Conservation (phyloP, 2,797 vertebrate genomes). For the Takifugu ocellatus region DNA sequence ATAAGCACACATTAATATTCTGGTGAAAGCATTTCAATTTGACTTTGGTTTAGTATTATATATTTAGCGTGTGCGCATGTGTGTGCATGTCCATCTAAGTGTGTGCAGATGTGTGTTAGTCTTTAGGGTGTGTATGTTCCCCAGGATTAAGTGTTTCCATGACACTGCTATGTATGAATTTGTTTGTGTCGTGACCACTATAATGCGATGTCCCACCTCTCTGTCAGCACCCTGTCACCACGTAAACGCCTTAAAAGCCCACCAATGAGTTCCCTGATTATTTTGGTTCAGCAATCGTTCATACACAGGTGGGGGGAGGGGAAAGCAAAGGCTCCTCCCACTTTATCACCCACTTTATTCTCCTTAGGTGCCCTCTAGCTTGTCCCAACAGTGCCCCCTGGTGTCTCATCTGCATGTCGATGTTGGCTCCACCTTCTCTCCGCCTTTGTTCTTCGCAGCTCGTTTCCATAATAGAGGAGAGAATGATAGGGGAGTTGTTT, state of each 20-base stretch:
- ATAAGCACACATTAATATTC: constrained; percentile 5
- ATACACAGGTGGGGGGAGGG: not conserved
- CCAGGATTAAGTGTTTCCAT: constrained; percentile 49
- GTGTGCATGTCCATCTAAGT: constrained; percentile 3
- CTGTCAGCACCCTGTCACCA: constrained; percentile 32
- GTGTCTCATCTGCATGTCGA: constrained; percentile 10
- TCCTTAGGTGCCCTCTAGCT: constrained; percentile 15
- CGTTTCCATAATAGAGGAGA: not conserved
- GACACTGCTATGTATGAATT: constrained; percentile 26
- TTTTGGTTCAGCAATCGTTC: constrained; percentile 1
- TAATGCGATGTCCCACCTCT: constrained; percentile 31
- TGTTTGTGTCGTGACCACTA: constrained; percentile 20
- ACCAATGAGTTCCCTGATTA: constrained; percentile 33
- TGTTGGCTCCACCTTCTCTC: not conserved
- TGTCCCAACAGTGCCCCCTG: constrained; percentile 67
- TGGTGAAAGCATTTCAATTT: constrained; percentile 1
- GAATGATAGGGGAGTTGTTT: constrained; percentile 1
- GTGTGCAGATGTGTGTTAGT: constrained; percentile 23
- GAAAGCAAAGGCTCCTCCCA: constrained; percentile 4
- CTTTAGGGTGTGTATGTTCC: constrained; percentile 37
- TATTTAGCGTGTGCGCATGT: constrained; percentile 21
- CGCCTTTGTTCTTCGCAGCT: constrained; percentile 5
- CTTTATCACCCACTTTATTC: not conserved
- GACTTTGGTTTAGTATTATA: constrained; percentile 73
- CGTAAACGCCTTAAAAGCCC: constrained; percentile 12